phyloP scores from a whole-genome alignment of 2,113 vertebrate species.

The Carollia perspicillata region DNA sequence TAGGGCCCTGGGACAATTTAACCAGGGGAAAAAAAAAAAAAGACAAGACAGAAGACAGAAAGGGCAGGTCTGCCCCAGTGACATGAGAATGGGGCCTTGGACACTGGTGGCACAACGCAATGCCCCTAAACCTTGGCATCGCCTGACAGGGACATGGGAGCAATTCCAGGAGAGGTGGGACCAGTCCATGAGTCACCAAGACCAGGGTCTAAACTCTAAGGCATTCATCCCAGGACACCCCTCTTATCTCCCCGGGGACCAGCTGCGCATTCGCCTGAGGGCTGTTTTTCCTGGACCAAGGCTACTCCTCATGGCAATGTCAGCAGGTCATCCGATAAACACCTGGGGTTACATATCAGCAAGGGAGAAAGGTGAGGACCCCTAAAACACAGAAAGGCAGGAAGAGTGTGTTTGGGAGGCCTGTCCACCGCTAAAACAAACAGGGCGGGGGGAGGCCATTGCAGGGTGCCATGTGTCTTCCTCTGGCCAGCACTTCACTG shows the following conservation, averaged over 20 bases:
- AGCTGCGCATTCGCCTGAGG: background rate
- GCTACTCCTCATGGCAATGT: background rate
- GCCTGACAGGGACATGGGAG: background rate
- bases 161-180: background rate
- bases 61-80: background rate
- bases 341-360: no score
- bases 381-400: no score
- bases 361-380: background rate
- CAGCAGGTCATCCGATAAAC: background rate
- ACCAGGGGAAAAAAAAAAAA: no score
- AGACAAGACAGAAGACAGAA: background rate
- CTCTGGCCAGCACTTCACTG: background rate
- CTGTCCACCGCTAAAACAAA: background rate
- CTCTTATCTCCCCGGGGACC: background rate
- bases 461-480: rapidly evolving
- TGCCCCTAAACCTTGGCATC: background rate
- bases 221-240: rapidly evolving
- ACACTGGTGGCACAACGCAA: background rate
- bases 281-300: background rate
- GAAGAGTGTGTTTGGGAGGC: background rate
- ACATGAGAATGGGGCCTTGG: background rate
- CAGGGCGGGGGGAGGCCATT: background rate
- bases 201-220: background rate
- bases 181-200: background rate
- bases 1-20: background rate